Percentiles rank a stretch among this genome's conserved stretches.
Conservation (phyloP, 2,797 vertebrate species). For the Oophaga sylvatica region DNA sequence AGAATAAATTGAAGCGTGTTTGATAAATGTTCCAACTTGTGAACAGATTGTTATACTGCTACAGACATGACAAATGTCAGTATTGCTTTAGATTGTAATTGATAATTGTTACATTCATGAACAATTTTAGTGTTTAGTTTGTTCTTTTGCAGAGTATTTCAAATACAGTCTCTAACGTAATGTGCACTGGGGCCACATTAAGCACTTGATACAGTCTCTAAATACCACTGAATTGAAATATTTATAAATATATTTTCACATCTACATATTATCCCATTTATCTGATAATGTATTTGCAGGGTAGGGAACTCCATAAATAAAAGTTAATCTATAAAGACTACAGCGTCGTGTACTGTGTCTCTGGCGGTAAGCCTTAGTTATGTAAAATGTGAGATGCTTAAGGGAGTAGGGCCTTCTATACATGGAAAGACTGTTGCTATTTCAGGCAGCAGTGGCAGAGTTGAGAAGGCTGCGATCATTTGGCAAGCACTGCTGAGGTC, state of each 20-base stretch:
- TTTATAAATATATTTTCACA: not conserved
- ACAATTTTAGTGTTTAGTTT: too few relatives aligned
- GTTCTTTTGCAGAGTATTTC: too few relatives aligned
- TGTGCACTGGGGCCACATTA: too few relatives aligned
- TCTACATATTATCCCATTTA: not conserved
- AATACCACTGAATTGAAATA: not conserved
- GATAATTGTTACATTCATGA: too few relatives aligned
- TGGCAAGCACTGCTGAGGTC: constrained; percentile 68
- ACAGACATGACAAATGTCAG: too few relatives aligned
- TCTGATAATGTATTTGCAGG: not conserved
- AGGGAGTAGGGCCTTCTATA: constrained; percentile 66
- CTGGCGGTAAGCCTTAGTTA: constrained; percentile 60
- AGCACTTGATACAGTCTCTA: not conserved
- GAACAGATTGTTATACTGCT: too few relatives aligned
- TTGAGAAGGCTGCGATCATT: constrained; percentile 59
- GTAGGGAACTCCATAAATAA: not conserved
- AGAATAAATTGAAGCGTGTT: too few relatives aligned
- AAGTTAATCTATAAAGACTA: constrained; percentile 6
- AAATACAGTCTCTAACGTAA: too few relatives aligned
- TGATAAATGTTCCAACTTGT: too few relatives aligned
- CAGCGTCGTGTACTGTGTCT: not conserved
- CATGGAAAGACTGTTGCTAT: constrained; percentile 69
- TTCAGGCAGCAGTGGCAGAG: constrained; percentile 63
- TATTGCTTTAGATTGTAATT: too few relatives aligned
- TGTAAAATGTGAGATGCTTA: constrained; percentile 65